Evolutionary conservation across 2,888 invertebrate genomes (phyloP).

Genomic region (Torymus auratus): DNA sequence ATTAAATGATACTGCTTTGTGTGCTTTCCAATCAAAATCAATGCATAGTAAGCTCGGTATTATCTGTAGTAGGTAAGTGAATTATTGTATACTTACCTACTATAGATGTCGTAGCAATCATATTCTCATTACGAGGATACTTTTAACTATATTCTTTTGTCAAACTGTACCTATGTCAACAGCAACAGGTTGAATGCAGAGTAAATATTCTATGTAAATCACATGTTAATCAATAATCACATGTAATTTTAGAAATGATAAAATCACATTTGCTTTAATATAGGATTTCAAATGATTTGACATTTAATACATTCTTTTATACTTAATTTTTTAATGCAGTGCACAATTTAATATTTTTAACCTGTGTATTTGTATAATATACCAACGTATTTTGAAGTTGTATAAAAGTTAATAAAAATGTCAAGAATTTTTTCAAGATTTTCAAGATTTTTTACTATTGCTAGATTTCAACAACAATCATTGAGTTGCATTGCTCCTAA

Average conservation of each 20-base stretch:
- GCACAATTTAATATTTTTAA: conserved; percentile 3
- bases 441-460: conserved; percentile 10
- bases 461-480: conserved; percentile 35
- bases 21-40: too few relatives aligned
- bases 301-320: not conserved
- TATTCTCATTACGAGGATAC: not conserved
- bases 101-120: too few relatives aligned
- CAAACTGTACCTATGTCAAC: conserved; percentile 31
- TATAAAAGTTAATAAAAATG: conserved; percentile 40
- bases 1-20: too few relatives aligned
- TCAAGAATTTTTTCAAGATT: conserved; percentile 42
- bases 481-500: conserved; percentile 35
- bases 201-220: conserved; percentile 25
- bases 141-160: conserved; percentile 30
- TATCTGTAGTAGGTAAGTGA: too few relatives aligned
- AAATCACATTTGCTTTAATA: not conserved
- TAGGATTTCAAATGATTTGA: not conserved
- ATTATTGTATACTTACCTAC: too few relatives aligned
- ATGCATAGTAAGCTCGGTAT: too few relatives aligned
- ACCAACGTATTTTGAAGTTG: not conserved
- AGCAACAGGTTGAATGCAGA: conserved; percentile 13
- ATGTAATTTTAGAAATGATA: conserved; percentile 16
- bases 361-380: not conserved
- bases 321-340: not conserved
- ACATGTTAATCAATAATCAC: conserved; percentile 27